Conservation (phyloP, 2,113 vertebrate genomes). For the Epinephelus moara region DNA sequence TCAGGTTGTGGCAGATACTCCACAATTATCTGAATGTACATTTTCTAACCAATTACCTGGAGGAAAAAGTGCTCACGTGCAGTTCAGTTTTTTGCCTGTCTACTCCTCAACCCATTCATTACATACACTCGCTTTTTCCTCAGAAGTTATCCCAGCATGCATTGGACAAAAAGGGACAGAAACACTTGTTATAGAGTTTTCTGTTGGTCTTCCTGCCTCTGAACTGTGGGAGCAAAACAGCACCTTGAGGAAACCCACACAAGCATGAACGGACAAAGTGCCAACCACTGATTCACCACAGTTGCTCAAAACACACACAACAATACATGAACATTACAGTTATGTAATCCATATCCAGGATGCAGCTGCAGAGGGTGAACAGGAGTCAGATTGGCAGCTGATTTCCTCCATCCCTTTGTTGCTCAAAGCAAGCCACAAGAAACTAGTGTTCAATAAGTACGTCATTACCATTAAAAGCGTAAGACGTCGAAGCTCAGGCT, state of each 20-base stretch:
- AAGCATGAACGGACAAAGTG: background rate
- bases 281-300: background rate
- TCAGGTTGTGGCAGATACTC: background rate
- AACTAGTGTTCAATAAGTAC: conserved; percentile 2
- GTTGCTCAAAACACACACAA: conserved; percentile 24
- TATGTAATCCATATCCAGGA: conserved; percentile 56
- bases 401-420: conserved; percentile 50
- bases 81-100: background rate
- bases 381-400: conserved; percentile 27
- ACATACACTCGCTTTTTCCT: background rate
- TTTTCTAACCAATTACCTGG: background rate
- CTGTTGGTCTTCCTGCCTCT: conserved; percentile 7
- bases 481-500: background rate
- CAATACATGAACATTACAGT: conserved; percentile 19
- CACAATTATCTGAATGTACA: background rate
- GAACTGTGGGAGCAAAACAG: conserved; percentile 7
- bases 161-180: background rate
- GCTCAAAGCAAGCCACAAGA: conserved; percentile 20
- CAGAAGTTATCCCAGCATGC: background rate
- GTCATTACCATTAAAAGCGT: background rate
- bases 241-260: conserved; percentile 1
- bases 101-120: background rate
- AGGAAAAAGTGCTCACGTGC: background rate
- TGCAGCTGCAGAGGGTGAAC: conserved; percentile 53
- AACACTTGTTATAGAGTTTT: conserved; percentile 5